Percentiles rank a stretch among this genome's conserved stretches.
Conservation (phyloP, 2,113 vertebrate species). For the Seriola quinqueradiata region DNA sequence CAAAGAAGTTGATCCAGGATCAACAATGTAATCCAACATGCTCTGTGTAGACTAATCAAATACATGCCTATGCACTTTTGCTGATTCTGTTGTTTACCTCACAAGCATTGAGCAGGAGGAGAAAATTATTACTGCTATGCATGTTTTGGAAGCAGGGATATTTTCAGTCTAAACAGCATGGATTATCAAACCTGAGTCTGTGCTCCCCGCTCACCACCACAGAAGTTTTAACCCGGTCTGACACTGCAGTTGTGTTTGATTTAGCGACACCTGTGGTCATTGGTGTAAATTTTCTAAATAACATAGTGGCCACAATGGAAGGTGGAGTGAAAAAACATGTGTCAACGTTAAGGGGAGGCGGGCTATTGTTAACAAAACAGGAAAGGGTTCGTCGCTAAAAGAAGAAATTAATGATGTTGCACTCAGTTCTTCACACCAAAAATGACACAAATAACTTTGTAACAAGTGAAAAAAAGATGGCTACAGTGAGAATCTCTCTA, state of each 20-base stretch:
- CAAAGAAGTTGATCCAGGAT: slow-evolving; percentile 15
- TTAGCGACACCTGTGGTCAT: neutral
- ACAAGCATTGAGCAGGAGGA: neutral
- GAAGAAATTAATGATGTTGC: too few species aligned
- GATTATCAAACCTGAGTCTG: neutral
- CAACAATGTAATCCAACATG: slow-evolving; percentile 18
- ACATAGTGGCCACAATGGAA: neutral
- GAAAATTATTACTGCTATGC: neutral
- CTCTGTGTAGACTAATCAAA: slow-evolving; percentile 29
- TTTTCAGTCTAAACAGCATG: slow-evolving; percentile 41
- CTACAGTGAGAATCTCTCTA: too few species aligned
- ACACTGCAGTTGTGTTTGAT: too few species aligned
- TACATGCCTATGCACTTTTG: slow-evolving; percentile 18
- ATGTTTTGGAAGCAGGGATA: slow-evolving; percentile 3
- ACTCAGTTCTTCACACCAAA: too few species aligned
- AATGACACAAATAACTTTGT: too few species aligned
- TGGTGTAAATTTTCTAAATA: neutral
- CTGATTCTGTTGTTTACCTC: slow-evolving; percentile 19
- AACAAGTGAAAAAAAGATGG: too few species aligned
- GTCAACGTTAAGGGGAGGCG: too few species aligned
- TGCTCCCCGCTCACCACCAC: slow-evolving; percentile 16
- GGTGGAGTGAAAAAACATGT: too few species aligned
- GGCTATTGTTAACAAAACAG: too few species aligned
- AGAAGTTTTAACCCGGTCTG: slow-evolving; percentile 5
- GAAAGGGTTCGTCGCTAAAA: too few species aligned